Evolutionary conservation across 1,140 invertebrate species (phyloP).

Genomic region (Drosophila tristis): DNA sequence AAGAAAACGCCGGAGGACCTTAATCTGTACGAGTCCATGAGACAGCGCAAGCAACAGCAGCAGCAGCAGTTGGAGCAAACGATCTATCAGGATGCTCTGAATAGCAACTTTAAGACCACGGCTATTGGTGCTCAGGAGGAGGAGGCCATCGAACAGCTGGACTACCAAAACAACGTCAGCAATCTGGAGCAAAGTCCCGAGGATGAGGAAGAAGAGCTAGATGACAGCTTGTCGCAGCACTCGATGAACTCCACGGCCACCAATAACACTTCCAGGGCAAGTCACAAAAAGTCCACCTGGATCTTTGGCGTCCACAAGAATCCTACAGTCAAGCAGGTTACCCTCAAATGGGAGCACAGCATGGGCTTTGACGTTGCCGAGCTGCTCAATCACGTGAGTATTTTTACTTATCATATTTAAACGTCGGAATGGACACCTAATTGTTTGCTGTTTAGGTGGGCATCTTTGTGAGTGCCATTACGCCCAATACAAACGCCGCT

Average conservation of each 20-base stretch:
- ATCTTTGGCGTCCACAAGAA: slow-evolving; percentile 87
- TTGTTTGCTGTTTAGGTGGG: slow-evolving; percentile 82
- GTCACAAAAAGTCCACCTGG: slow-evolving; percentile 83
- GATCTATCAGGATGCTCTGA: slow-evolving; percentile 66
- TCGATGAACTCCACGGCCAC: slow-evolving; percentile 69
- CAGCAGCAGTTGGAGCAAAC: slow-evolving; percentile 47
- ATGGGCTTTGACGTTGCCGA: slow-evolving; percentile 73
- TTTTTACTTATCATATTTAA: no score
- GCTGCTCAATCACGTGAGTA: slow-evolving; percentile 65
- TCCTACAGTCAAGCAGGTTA: slow-evolving; percentile 85
- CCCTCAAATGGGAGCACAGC: slow-evolving; percentile 69
- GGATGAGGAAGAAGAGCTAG: slow-evolving; percentile 42
- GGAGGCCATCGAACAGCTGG: slow-evolving; percentile 47
- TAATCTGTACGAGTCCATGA: slow-evolving; percentile 71
- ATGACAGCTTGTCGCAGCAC: slow-evolving; percentile 67
- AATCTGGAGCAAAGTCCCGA: slow-evolving; percentile 25
- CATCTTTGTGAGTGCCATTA: slow-evolving; percentile 86
- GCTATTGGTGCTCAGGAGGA: slow-evolving; percentile 61
- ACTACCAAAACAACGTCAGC: slow-evolving; percentile 71
- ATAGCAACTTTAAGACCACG: slow-evolving; percentile 74
- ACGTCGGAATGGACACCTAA: neutral
- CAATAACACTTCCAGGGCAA: slow-evolving; percentile 62
- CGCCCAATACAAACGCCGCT: slow-evolving; percentile 85
- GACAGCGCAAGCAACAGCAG: slow-evolving; percentile 67
- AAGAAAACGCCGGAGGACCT: slow-evolving; percentile 86